Conservation (phyloP, 2,113 vertebrate species). For the Canis aureus region DNA sequence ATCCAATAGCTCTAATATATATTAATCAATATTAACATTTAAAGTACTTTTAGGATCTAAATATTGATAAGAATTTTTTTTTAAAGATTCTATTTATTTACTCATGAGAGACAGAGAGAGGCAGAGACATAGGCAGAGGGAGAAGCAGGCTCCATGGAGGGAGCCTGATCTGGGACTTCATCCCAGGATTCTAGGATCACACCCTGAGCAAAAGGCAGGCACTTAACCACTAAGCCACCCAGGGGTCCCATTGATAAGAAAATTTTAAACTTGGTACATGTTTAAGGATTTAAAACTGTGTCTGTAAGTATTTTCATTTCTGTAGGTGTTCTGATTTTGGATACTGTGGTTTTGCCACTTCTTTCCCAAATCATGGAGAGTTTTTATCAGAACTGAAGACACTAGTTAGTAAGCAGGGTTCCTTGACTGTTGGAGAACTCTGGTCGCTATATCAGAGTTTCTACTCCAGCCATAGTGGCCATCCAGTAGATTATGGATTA, state of each 20-base stretch:
- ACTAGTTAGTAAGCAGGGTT: not conserved
- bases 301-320: not conserved
- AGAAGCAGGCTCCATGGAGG: too few species aligned
- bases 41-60: not conserved
- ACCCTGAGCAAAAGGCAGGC: too few species aligned
- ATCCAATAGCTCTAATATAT: not conserved
- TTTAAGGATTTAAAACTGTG: not conserved
- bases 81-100: not conserved
- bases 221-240: too few species aligned
- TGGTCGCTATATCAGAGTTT: not conserved
- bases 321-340: not conserved
- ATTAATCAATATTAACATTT: not conserved
- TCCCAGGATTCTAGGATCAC: too few species aligned
- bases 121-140: too few species aligned
- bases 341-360: not conserved
- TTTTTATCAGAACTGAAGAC: not conserved
- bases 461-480: not conserved
- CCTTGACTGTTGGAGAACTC: not conserved
- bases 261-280: not conserved
- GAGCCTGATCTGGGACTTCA: too few species aligned
- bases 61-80: not conserved
- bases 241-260: not conserved
- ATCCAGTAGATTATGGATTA: not conserved
- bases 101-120: too few species aligned
- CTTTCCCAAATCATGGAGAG: not conserved